Base-by-base conservation (phyloP, 2,113 vertebrate species). In the Chitala chitala region DNA sequence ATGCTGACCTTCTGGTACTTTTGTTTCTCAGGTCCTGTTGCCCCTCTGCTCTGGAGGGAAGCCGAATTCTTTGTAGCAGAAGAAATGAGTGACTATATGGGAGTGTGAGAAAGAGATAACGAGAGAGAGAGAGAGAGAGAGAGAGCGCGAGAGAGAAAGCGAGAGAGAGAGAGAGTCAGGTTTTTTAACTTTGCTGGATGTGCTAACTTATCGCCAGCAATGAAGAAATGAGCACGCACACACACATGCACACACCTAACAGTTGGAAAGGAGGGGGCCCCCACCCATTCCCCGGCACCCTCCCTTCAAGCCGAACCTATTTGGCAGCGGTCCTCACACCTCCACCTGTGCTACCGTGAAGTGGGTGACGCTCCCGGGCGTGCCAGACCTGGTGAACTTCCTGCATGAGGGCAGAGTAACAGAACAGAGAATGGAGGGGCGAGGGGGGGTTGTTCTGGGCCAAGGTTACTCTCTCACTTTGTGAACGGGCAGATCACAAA, bases 261-360 rank as follows among this genome's bases (percentile, higher is more conserved):
- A 46, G 66, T 51, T 69, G 24, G 42, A 69, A 26, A 69, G 46
- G 29, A 17, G 17, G n/a, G n/a, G 46, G 44, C 68, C 44, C 68
- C 68, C 68, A 51, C 68, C 68, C 68, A 69, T 42, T 69, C 48
- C 15, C 44, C 68, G 26, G 48, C 68, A 69, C 68, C 68, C 68
- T 69, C 68, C 68, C 68, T 69, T 51, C 68, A 51, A 50, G 36
- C 46, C 36, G 68, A 69, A 69, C 50, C 68, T 69, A 69, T 69
- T 69, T 69, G 68, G 68, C 68, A 69, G 68, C 46, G 48, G 53
- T 69, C 68, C 46, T 15, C 46, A 24, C 68, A 69, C 68, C 46
- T 69, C 68, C 68, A 69, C 68, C 68, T 69, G 68, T 51, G 46
- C 68, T 51, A 48, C 68, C 33, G 68, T 46, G 44, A 53, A 50